Percentiles rank a stretch among this genome's conserved stretches.
Conservation (phyloP, 1,140 invertebrate species). For the Papilio machaon region DNA sequence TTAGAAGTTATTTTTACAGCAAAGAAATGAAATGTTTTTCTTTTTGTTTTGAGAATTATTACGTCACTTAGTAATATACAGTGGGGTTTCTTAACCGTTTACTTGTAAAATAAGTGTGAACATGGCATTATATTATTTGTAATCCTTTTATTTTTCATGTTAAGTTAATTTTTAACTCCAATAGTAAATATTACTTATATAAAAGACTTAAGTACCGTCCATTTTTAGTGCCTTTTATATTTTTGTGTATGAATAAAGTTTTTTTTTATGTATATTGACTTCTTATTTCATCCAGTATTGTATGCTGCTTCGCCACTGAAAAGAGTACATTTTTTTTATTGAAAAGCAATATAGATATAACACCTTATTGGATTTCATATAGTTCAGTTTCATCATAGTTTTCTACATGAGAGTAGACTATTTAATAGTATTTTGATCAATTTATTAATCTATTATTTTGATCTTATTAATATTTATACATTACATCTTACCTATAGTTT, state of each 20-base stretch:
- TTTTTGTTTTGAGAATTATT: no score
- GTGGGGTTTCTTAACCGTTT: not conserved
- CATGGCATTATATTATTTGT: not conserved
- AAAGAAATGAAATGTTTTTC: not conserved
- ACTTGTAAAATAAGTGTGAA: not conserved
- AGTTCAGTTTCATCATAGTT: not conserved
- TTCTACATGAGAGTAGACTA: no score
- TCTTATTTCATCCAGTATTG: conserved; percentile 42
- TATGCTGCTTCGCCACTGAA: conserved; percentile 50
- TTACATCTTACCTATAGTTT: conserved; percentile 55
- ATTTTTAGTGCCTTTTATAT: conserved; percentile 56
- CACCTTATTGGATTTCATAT: not conserved
- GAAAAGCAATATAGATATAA: not conserved
- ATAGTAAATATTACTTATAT: not conserved
- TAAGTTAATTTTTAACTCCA: conserved; percentile 19
- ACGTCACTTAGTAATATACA: not conserved
- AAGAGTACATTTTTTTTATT: conserved; percentile 28
- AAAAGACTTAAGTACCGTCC: conserved; percentile 51
- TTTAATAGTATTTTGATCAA: no score
- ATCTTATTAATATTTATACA: conserved; percentile 19
- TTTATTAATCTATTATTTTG: no score
- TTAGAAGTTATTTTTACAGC: not conserved
- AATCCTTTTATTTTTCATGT: conserved; percentile 15
- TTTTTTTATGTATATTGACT: conserved; percentile 32
- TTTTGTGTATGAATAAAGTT: conserved; percentile 51